Evolutionary conservation across 2,888 invertebrate species (phyloP).

Genomic region (Allophyes oxyacanthae): DNA sequence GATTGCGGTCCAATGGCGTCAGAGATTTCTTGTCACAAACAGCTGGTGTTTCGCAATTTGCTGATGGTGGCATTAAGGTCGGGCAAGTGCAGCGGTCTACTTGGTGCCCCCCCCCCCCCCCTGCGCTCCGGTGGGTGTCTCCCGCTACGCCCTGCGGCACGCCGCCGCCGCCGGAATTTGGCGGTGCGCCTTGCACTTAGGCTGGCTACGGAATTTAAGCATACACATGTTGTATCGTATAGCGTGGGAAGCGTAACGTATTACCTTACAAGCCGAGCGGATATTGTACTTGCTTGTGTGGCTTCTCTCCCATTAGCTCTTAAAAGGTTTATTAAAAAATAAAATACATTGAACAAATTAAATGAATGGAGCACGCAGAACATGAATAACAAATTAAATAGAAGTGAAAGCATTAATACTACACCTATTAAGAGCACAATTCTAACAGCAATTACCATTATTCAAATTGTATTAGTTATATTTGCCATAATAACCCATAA

Average conservation of each 20-base stretch:
- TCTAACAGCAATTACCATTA: not conserved
- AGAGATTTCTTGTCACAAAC: slow-evolving; percentile 83
- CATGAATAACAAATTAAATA: not conserved
- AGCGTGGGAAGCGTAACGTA: slow-evolving; percentile 61
- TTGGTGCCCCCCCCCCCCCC: slow-evolving; percentile 62
- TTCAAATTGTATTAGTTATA: not conserved
- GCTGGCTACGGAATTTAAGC: slow-evolving; percentile 70
- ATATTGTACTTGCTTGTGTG: slow-evolving; percentile 49
- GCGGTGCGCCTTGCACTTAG: slow-evolving; percentile 83
- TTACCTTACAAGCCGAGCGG: slow-evolving; percentile 59
- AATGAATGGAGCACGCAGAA: slow-evolving; percentile 3
- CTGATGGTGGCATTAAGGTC: slow-evolving; percentile 87
- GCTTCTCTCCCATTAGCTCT: slow-evolving; percentile 36
- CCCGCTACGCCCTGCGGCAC: slow-evolving; percentile 74
- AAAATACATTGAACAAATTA: slow-evolving; percentile 33
- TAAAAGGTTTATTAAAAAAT: slow-evolving; percentile 46
- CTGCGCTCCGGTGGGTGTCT: slow-evolving; percentile 31
- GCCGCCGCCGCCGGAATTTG: slow-evolving; percentile 84
- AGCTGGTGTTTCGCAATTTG: slow-evolving; percentile 88
- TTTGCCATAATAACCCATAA: not conserved
- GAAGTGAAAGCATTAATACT: slow-evolving; percentile 5
- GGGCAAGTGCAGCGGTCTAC: slow-evolving; percentile 80
- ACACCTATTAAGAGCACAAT: not conserved
- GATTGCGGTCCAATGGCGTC: slow-evolving; percentile 78
- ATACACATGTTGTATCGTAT: slow-evolving; percentile 60